Percentiles rank a stretch among this genome's conserved stretches.
These are phyloP conservation scores for Dolomedes plantarius DNA, from an alignment of 2,888 invertebrate species.

Conservation along the genomic window DNA sequence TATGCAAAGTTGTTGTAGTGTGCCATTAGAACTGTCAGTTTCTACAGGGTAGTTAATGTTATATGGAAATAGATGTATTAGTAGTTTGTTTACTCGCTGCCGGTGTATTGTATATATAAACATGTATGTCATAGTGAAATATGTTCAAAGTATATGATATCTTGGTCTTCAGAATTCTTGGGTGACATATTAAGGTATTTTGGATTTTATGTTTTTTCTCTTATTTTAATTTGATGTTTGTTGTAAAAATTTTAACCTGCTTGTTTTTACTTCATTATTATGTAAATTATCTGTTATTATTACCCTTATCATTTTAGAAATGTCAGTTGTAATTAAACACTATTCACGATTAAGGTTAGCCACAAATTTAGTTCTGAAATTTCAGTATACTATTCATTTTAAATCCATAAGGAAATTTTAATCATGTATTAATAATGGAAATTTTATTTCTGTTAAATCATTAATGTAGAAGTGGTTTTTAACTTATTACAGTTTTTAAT, in stretches of 20 bases:
- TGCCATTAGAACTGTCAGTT: conserved; percentile 70
- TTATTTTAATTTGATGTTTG: not conserved
- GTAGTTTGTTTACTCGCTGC: conserved; percentile 69
- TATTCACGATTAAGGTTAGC: no score
- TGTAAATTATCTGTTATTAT: not conserved
- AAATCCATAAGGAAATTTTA: no score
- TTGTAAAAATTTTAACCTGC: not conserved
- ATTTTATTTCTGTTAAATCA: no score
- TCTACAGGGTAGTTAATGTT: conserved; percentile 71
- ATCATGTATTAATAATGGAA: no score
- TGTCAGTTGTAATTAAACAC: not conserved
- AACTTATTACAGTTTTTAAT: no score
- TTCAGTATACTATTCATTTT: no score
- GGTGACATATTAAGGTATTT: not conserved
- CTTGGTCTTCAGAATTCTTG: not conserved
- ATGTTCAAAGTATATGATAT: conserved; percentile 64
- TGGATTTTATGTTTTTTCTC: not conserved
- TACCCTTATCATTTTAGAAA: not conserved
- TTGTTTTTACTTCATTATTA: not conserved
- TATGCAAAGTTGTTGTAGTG: conserved; percentile 71
- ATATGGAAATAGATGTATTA: conserved; percentile 69
- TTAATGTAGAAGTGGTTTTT: no score
- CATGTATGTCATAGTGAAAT: conserved; percentile 63
- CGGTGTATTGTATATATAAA: conserved; percentile 66
- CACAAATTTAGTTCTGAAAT: no score